A percentile compares a stretch with the other conserved stretches of the same genome.
phyloP scores from a whole-genome alignment of 2,888 invertebrate species.

The Ectobius pallidus region DNA sequence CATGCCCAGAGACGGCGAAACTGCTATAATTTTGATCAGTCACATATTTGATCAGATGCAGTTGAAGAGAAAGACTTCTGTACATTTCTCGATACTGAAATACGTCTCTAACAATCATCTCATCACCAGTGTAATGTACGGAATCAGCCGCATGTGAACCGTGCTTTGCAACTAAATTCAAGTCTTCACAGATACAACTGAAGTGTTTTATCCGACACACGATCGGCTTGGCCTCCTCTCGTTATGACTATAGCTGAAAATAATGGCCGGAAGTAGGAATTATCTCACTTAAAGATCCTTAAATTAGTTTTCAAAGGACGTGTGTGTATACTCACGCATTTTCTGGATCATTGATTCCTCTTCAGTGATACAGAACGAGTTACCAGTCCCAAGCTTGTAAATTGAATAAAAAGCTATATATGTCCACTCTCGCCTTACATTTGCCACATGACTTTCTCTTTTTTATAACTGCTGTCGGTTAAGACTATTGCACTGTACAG shows the following conservation, averaged over 20 bases:
- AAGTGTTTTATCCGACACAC: constrained; percentile 30
- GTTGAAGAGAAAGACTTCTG: too few species aligned
- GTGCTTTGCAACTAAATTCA: constrained; percentile 9
- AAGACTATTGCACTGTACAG: too few species aligned
- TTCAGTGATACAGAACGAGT: neutral
- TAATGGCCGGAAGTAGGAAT: constrained; percentile 40
- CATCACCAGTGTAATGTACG: too few species aligned
- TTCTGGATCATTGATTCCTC: constrained; percentile 17
- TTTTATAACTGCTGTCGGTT: too few species aligned
- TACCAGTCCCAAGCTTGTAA: neutral
- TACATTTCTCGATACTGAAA: too few species aligned
- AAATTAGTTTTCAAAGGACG: constrained; percentile 33
- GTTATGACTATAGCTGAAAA: constrained; percentile 34
- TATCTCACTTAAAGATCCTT: constrained; percentile 34
- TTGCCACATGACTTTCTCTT: neutral
- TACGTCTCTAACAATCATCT: too few species aligned
- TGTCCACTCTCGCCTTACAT: too few species aligned
- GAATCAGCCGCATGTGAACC: constrained; percentile 5
- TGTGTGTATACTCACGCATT: constrained; percentile 9
- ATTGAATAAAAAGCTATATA: too few species aligned
- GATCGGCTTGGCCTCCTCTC: constrained; percentile 25
- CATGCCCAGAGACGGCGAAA: too few species aligned
- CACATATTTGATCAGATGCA: too few species aligned
- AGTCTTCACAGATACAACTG: constrained; percentile 14
- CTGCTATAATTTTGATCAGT: too few species aligned